Base-by-base conservation (phyloP, 2,888 invertebrate genomes). In the Archaeoteleia sp. region DNA sequence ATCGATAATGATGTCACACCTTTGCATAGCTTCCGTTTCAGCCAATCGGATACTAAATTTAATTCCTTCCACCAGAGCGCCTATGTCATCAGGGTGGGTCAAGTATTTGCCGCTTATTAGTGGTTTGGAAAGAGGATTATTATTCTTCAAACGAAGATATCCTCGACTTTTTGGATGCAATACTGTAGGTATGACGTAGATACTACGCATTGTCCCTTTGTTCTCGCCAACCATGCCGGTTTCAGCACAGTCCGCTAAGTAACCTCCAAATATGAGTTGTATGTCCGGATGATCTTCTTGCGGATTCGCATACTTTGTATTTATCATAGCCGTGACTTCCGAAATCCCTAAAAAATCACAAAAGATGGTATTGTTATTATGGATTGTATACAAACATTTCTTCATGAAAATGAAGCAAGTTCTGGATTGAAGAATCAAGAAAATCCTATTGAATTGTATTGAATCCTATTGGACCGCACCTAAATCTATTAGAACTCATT, bases 161-260 rank as follows among this genome's bases (percentile, higher is more conserved):
- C 98, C 98, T 6, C 93, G 88, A 71, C 96, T 96, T 82, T 93
- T 92, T 0, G 97, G 95, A 78, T 95, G 92, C 76, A 98, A 84
- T 0, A 94, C 90, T 0, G 94, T 92, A 0, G 95, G 95, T 60
- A 94, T 92, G 43, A 95, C 91, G 76, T 90, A 90, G 53, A 95
- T 90, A 39, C 88, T 87, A 4, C 95, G 87, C 7, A 91, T 91
- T 43, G 89, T 89, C 54, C 91, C 92, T 0, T 91, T 86, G 30
- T 89, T 86, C 82, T 95, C 95, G 0, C 95, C 95, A 2, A 95
- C 94, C 89, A 93, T 93, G 12, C 95, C 95, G 0, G 95, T 95
- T 80, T 90, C 90, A 1, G 95, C 93, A 81, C 95, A 95, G 81
- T 94, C 93, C 0, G 95, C 95, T 62, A 95, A 86, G 85, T 92